phyloP scores from a whole-genome alignment of 1,140 invertebrate genomes.

The Gonatopus flavifemur region DNA sequence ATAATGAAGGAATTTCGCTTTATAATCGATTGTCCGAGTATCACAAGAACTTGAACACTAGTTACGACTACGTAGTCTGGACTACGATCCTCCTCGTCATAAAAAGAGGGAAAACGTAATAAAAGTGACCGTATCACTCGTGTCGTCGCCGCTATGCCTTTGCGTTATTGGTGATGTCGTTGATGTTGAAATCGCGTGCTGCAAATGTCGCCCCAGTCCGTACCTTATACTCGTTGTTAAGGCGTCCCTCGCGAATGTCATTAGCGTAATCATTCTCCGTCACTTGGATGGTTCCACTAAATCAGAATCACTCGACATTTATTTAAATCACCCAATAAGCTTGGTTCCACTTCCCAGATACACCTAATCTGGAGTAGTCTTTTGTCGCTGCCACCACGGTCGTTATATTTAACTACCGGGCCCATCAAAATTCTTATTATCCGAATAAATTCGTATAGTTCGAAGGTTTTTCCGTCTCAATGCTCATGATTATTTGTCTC shows the following conservation, averaged over 20 bases:
- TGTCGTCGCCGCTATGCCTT: slow-evolving; percentile 7
- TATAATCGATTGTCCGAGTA: too few species aligned
- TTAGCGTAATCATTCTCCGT: slow-evolving; percentile 49
- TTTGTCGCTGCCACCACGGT: too few species aligned
- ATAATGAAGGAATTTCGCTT: too few species aligned
- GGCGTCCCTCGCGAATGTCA: slow-evolving; percentile 28
- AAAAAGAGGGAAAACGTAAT: slow-evolving; percentile 20
- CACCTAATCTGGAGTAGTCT: too few species aligned
- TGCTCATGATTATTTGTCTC: too few species aligned
- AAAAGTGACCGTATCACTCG: slow-evolving; percentile 14
- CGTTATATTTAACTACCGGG: too few species aligned
- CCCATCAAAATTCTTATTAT: too few species aligned
- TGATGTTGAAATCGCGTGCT: slow-evolving; percentile 35
- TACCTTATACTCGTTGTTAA: slow-evolving; percentile 36
- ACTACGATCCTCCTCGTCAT: slow-evolving; percentile 10
- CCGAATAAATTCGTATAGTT: too few species aligned
- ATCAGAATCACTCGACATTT: slow-evolving; percentile 29
- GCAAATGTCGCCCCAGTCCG: slow-evolving; percentile 43
- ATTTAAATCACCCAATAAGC: slow-evolving; percentile 23
- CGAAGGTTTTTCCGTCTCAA: too few species aligned
- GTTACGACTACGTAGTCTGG: too few species aligned
- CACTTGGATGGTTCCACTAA: slow-evolving; percentile 36
- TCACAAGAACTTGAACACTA: too few species aligned
- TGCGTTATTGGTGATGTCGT: slow-evolving; percentile 22
- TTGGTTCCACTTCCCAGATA: slow-evolving; percentile 12